A percentile compares a stretch with the other conserved stretches of the same genome.
Evolutionary conservation across 2,888 invertebrate genomes (phyloP).

Genomic region (Helicoverpa assulta): DNA sequence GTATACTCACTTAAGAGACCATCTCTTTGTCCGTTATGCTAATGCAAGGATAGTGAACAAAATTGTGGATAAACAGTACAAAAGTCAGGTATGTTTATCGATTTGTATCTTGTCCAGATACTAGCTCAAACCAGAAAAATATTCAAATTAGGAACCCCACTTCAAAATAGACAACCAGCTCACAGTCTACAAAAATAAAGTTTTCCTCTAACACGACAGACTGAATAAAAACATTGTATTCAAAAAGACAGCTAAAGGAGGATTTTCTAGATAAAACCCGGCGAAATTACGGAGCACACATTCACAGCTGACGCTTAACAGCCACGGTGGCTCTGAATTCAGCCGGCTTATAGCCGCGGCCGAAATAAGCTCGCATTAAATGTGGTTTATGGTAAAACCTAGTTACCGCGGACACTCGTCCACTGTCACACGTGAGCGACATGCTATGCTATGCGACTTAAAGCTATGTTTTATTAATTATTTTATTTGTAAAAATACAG

Average conservation of each 20-base stretch:
- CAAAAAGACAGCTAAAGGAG: conserved; percentile 19
- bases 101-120: neutral
- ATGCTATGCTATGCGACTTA: neutral
- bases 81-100: neutral
- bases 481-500: too few species aligned
- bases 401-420: conserved; percentile 20
- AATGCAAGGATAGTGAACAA: neutral
- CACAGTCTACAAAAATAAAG: neutral
- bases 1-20: neutral
- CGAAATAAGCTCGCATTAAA: conserved; percentile 58
- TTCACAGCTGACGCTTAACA: conserved; percentile 28
- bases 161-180: neutral
- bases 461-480: neutral
- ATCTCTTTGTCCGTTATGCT: neutral
- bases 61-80: too few species aligned
- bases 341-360: conserved; percentile 31
- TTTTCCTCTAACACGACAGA: conserved; percentile 12
- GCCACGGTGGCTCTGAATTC: conserved; percentile 35
- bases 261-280: conserved; percentile 35
- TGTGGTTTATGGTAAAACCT: conserved; percentile 58
- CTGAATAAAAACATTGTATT: conserved; percentile 19
- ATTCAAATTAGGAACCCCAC: neutral
- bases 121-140: neutral
- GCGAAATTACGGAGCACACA: conserved; percentile 29
- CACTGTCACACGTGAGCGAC: neutral